Base-by-base conservation (phyloP, 1,140 invertebrate genomes). In the Drosophila yakuba region DNA sequence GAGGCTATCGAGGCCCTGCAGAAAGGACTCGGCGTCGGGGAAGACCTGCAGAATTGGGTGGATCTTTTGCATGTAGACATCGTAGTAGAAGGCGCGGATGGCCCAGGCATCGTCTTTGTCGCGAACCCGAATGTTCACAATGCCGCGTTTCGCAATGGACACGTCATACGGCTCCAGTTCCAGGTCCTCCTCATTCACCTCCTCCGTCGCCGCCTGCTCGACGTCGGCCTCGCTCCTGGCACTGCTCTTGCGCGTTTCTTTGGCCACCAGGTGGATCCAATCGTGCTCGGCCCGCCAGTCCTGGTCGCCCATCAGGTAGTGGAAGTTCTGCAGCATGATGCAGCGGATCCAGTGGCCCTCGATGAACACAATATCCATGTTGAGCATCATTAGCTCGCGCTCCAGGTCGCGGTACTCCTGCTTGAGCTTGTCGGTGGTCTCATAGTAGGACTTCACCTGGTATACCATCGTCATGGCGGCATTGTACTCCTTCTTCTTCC, bases 81-180 rank as follows among this genome's bases (percentile, higher is more conserved):
- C 71, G 41, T 92, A 92, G 55, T 91, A 92, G 20, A 79, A 92
- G 11, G 69, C 23, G 1, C 90, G 79, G 38, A 92, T 91, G 43
- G 91, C 91, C 91, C 91, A 92, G 5, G 90, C 91, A 54, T 92
- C 90, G 15, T 92, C 91, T 28, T 85, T 84, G 35, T 91, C 90
- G 1, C 91, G 67, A 4, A 85, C 74, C 0, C 90, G 85, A 50
- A 92, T 91, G 35, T 92, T 92, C 2, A 91, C 81, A 6, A 61
- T 79, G 17, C 35, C 11, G 2, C 91, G 84, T 63, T 90, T 92
- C 1, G 84, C 77, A 44, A 92, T 92, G 0, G 88, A 91, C 12
- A 82, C 62, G 35, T 91, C 62, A 1, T 48, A 28, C 3, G 55
- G 72, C 41, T 78, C 66, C 3, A 43, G 17, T 25, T 78, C 62